Evolutionary conservation across 1,140 invertebrate genomes (phyloP).

Genomic region (Hylaeus volcanicus): DNA sequence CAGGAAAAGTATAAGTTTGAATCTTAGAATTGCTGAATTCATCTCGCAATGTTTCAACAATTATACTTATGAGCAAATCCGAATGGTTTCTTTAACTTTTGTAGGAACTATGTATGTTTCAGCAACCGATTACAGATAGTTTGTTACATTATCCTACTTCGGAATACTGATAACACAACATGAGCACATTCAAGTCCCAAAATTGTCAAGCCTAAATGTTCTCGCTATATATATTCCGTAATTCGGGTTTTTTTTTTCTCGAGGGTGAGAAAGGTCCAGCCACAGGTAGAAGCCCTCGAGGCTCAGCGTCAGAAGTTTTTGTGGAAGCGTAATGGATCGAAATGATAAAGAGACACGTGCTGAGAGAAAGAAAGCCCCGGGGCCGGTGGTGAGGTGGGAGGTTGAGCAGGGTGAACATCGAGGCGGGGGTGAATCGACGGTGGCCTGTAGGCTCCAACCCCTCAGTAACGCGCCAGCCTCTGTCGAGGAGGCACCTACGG

Average conservation of each 20-base stretch:
- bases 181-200: no score
- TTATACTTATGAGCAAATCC: no score
- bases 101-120: no score
- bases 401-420: constrained; percentile 18
- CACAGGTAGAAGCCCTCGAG: background rate
- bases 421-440: constrained; percentile 44
- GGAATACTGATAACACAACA: no score
- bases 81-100: no score
- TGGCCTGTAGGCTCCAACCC: constrained; percentile 57
- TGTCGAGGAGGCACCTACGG: constrained; percentile 50
- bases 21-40: no score
- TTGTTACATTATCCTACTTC: no score
- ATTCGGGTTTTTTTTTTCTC: background rate
- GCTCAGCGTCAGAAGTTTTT: no score
- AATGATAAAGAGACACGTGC: constrained; percentile 45
- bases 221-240: background rate
- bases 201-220: background rate
- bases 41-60: no score
- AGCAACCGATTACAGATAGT: no score
- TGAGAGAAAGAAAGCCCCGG: constrained; percentile 25
- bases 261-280: no score
- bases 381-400: constrained; percentile 3
- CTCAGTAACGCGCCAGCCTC: constrained; percentile 71
- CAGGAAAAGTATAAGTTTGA: no score
- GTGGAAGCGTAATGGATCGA: constrained; percentile 17